Conservation (phyloP, 2,797 vertebrate genomes). For the Perodicticus potto region DNA sequence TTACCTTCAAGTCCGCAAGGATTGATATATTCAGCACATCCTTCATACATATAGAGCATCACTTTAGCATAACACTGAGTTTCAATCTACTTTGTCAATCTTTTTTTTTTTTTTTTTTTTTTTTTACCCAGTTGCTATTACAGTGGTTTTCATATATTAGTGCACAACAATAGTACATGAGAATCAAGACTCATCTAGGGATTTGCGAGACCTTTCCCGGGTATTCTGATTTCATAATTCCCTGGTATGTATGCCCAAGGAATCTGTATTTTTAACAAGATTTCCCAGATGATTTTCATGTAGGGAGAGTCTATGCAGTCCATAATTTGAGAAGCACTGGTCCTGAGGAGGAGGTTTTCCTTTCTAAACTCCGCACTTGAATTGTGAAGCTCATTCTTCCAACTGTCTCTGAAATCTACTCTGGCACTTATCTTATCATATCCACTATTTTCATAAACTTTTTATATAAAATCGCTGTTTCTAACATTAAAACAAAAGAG, state of each 20-base stretch:
- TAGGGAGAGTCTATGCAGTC: neutral
- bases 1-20: constrained; percentile 30
- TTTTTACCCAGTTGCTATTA: neutral
- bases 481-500: constrained; percentile 36
- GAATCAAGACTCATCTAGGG: neutral
- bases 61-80: neutral
- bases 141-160: neutral
- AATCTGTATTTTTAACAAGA: constrained; percentile 51
- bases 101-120: neutral
- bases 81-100: constrained; percentile 33
- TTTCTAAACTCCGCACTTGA: neutral
- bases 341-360: neutral
- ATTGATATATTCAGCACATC: constrained; percentile 28
- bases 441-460: neutral
- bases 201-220: neutral
- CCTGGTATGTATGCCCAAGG: neutral
- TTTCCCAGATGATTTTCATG: neutral
- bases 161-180: neutral
- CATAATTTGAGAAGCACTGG: constrained; percentile 14
- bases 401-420: constrained; percentile 9
- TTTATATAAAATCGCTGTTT: constrained; percentile 37
- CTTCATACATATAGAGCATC: neutral
- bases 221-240: constrained; percentile 62
- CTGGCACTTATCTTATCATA: neutral
- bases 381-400: neutral